Conservation (phyloP, 2,888 invertebrate genomes). For the Diaprepes abbreviatus region DNA sequence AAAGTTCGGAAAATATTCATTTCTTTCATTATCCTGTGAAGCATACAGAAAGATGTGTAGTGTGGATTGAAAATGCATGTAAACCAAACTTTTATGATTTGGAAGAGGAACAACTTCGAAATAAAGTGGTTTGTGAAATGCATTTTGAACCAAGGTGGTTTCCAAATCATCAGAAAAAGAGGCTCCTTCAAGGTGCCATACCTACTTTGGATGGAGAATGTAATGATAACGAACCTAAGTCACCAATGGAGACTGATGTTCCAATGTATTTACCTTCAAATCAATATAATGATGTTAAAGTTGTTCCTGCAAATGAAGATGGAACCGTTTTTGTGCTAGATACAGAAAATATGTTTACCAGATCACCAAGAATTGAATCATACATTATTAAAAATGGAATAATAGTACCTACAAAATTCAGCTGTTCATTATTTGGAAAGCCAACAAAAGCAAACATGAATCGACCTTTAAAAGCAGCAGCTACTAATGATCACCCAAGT, state of each 20-base stretch:
- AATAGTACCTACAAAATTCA: constrained; percentile 55
- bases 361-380: constrained; percentile 59
- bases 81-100: constrained; percentile 70
- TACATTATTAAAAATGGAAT: constrained; percentile 62
- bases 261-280: constrained; percentile 37
- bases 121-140: constrained; percentile 74
- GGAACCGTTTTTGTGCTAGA: constrained; percentile 63
- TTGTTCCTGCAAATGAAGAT: constrained; percentile 62
- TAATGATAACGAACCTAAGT: constrained; percentile 37
- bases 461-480: constrained; percentile 20
- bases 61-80: constrained; percentile 73
- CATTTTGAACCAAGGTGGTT: constrained; percentile 72
- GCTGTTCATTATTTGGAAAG: constrained; percentile 28
- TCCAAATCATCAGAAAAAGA: constrained; percentile 70
- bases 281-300: constrained; percentile 46
- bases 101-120: constrained; percentile 73
- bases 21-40: constrained; percentile 76
- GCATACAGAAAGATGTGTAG: constrained; percentile 71
- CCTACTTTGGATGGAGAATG: constrained; percentile 68
- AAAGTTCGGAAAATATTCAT: constrained; percentile 68
- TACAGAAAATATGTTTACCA: constrained; percentile 58
- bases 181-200: constrained; percentile 71
- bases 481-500: constrained; percentile 1
- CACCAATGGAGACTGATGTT: constrained; percentile 16
- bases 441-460: constrained; percentile 42